Base-by-base conservation (phyloP, 2,888 invertebrate genomes). In the Melinaea menophilus region DNA sequence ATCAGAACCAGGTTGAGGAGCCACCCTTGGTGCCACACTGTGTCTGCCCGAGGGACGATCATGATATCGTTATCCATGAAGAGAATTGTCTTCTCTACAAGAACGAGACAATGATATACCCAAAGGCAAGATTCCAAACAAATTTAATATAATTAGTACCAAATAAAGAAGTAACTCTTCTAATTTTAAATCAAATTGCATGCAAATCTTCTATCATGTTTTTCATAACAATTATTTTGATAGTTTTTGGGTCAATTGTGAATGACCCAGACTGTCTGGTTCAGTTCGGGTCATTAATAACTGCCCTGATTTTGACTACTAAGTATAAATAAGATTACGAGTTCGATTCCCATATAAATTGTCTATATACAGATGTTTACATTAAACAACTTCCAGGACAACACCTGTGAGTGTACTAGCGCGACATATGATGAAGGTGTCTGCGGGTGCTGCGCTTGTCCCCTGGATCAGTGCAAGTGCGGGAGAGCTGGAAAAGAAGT, bases 391-490 rank as follows among this genome's bases (percentile, higher is more conserved):
- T 59, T 41, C 7, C 65, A 84, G 85, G 81, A 81, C 0, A 73
- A 75, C 34, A 65, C 46, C 0, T 86, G 86, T 61, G 81, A 77
- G 13, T 86, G 86, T 61, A 65, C 67, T 22, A 62, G 69, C 5
- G 77, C 79, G 5, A 68, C 70, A 12, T 73, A 73, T 41, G 79
- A 76, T 55, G 76, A 76, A 4, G 80, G 76, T 0, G 56, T 76
- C 11, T 86, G 87, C 70, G 72, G 71, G 9, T 86, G 86, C 70
- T 86, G 87, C 71, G 62, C 63, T 2, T 87, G 86, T 60, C 79
- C 76, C 0, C 63, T 63, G 0, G 79, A 82, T 64, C 72, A 75
- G 67, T 88, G 88, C 67, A 77, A 66, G 13, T 88, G 88, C 71
- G 75, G 75, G 58, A 80, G 73, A 54, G 74, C 86, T 2, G 87